phyloP scores from a whole-genome alignment of 2,888 invertebrate genomes.

The Drosophila barbarae region DNA sequence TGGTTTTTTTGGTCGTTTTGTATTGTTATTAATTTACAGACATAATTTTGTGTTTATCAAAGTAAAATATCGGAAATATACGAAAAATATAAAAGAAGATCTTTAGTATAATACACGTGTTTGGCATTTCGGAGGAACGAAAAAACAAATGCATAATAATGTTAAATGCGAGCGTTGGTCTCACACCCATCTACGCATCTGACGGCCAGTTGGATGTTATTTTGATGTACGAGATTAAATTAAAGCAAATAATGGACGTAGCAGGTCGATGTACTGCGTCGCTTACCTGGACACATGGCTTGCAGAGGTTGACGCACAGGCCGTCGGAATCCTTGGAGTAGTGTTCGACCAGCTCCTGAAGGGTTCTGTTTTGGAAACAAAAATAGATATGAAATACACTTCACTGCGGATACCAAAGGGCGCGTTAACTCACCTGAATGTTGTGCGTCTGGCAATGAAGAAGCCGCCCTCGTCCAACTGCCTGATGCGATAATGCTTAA shows the following conservation, averaged over 20 bases:
- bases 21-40: constrained; percentile 29
- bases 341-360: constrained; percentile 98
- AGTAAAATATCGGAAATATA: constrained; percentile 45
- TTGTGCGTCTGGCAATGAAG: constrained; percentile 98
- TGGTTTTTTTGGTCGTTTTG: constrained; percentile 23
- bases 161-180: constrained; percentile 21
- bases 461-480: constrained; percentile 99
- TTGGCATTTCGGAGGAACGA: constrained; percentile 18
- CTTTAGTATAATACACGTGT: constrained; percentile 40
- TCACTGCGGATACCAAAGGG: not conserved
- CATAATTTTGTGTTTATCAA: constrained; percentile 35
- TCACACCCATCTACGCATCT: constrained; percentile 8
- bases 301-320: constrained; percentile 97
- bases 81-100: constrained; percentile 42
- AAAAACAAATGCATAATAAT: constrained; percentile 24
- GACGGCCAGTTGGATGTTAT: constrained; percentile 15
- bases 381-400: not conserved
- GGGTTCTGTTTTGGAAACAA: constrained; percentile 82
- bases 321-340: constrained; percentile 99
- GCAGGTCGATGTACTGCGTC: not conserved
- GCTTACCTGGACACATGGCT: constrained; percentile 94
- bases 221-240: constrained; percentile 47
- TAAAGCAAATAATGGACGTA: constrained; percentile 49
- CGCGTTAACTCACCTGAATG: constrained; percentile 83
- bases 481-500: constrained; percentile 99